phyloP scores from a whole-genome alignment of 2,797 vertebrate genomes.

The Merluccius polli region DNA sequence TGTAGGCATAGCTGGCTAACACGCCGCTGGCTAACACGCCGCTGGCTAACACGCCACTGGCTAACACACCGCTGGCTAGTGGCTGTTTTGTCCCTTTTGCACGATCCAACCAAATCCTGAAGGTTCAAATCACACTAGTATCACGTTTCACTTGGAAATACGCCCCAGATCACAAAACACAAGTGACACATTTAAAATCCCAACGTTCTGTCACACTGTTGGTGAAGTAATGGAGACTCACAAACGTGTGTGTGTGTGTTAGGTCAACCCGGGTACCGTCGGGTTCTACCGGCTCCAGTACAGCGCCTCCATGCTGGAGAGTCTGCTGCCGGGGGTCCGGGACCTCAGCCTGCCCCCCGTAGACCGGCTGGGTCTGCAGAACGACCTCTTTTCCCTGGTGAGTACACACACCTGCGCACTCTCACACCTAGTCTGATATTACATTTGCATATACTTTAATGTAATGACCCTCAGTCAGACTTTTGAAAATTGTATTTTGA shows the following conservation, averaged over 20 bases:
- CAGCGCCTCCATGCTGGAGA: slow-evolving; percentile 88
- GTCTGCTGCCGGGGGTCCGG: slow-evolving; percentile 85
- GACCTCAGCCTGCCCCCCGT: slow-evolving; percentile 93
- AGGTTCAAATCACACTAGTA: background rate
- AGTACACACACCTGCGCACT: slow-evolving; percentile 39
- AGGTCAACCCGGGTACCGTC: slow-evolving; percentile 97
- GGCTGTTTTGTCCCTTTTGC: background rate
- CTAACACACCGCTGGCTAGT: no score
- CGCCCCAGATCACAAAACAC: background rate
- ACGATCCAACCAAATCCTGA: no score
- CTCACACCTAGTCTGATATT: background rate
- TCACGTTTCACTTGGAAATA: background rate
- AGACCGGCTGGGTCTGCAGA: slow-evolving; percentile 94
- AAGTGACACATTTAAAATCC: no score
- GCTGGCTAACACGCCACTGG: no score
- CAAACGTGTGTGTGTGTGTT: background rate
- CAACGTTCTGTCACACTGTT: background rate
- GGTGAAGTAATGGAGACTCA: background rate
- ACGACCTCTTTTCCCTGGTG: slow-evolving; percentile 96
- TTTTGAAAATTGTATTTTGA: no score
- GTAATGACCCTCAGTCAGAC: no score
- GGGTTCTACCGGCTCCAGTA: slow-evolving; percentile 97
- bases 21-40: background rate
- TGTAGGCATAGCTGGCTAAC: background rate
- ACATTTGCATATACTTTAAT: no score